Percentiles rank a stretch among this genome's conserved stretches.
Conservation (phyloP, 2,888 invertebrate genomes). For the Congeria kusceri region DNA sequence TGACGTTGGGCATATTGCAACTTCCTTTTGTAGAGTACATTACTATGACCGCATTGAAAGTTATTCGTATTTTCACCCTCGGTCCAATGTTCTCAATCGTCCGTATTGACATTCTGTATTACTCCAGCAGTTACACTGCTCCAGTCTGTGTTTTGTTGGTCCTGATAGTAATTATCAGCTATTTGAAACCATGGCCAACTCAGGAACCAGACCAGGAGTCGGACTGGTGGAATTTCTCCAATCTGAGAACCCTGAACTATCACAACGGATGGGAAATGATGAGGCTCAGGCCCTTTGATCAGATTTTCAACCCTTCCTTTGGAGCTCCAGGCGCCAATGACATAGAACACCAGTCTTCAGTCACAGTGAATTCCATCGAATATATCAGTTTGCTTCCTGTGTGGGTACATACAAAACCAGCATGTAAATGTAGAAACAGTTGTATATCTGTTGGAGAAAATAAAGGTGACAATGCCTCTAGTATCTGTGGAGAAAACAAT, state of each 20-base stretch:
- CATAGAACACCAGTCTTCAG: slow-evolving; percentile 70
- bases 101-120: slow-evolving; percentile 79
- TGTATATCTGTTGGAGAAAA: background rate
- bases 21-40: slow-evolving; percentile 83
- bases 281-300: slow-evolving; percentile 77
- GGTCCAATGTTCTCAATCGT: slow-evolving; percentile 79
- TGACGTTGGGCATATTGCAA: slow-evolving; percentile 85
- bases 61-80: slow-evolving; percentile 81
- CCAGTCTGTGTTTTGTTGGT: slow-evolving; percentile 75
- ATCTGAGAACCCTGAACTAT: slow-evolving; percentile 76
- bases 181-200: slow-evolving; percentile 22
- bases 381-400: slow-evolving; percentile 86
- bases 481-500: background rate
- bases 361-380: slow-evolving; percentile 85
- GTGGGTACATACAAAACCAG: slow-evolving; percentile 82
- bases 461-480: too few species aligned
- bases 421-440: slow-evolving; percentile 3
- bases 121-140: slow-evolving; percentile 62
- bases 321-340: slow-evolving; percentile 28
- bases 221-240: slow-evolving; percentile 85
- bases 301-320: slow-evolving; percentile 82
- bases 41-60: slow-evolving; percentile 80
- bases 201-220: slow-evolving; percentile 56
- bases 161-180: slow-evolving; percentile 49
- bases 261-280: slow-evolving; percentile 72